Base-by-base conservation (phyloP, 2,888 invertebrate species). In the Drosophila neonasuta region DNA sequence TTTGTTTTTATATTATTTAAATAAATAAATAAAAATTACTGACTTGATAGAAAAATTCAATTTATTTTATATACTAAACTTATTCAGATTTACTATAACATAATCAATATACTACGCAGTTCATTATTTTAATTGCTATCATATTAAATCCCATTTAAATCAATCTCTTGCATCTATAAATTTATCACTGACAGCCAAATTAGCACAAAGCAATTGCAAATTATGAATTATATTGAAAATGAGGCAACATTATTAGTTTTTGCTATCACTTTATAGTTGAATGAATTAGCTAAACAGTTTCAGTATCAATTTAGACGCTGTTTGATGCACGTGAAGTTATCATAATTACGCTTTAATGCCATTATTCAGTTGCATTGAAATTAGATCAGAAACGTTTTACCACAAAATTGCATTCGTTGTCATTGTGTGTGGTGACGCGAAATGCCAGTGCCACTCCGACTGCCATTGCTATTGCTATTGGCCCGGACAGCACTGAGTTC, bases 381-480 rank as follows among this genome's bases (percentile, higher is more conserved):
- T 79, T 71, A 64, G 79, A 79, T 80, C 75, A 72, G 63, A 61
- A 80, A 64, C 78, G 68, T 77, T 81, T 79, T 67, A 74, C 79
- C 81, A 67, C 68, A 70, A 80, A 77, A 78, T 78, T 76, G 76
- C 76, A 76, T 70, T 83, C 56, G 45, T 68, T 56, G 66, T 65
- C 74, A 73, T 69, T 74, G 79, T 74, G 79, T 68, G 30, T 24
- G n/a, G n/a, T 13, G 39, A 15, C 15, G 15, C 39, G 34, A 7
- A 7, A n/a, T 15, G 42, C 29, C 36, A 20, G 9, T 29, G 29
- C 56, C 58, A 34, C 34, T 34, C 4, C 4, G 10, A 34, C 34
- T 11, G 34, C 1, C 4, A 34, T 34, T 15, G 42, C 29, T 24
- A 20, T 13, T 29, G 34, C 56, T 55, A 46, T 48, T 49, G 44